Evolutionary conservation across 2,113 vertebrate genomes (phyloP), one percentile per base, ranked within the genome.

Genomic region (Heliornis fulica): DNA sequence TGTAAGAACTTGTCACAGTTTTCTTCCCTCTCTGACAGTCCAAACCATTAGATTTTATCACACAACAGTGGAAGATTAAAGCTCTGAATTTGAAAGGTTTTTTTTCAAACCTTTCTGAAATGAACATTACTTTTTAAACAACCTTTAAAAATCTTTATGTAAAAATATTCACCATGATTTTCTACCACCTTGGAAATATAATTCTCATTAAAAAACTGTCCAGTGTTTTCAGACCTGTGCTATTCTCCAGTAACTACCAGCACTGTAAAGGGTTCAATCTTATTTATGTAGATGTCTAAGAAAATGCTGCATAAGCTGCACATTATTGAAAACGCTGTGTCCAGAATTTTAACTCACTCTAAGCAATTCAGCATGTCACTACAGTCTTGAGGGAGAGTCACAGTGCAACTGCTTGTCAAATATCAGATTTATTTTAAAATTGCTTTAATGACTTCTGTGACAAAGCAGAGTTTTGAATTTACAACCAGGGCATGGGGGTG

Each of bases 371-470:
- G 13, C 22, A 45, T 81, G 69, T 94, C 86, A 78, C 31, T 57
- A 29, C 13, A 51, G 64, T 87, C 80, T 89, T 82, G 61, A 89
- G 56, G n/a, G 83, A 89, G 11, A 92, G 45, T 34, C 77, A 76
- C 28, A 69, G 56, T 48, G 51, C 57, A 94, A 70, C 40, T 91
- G 36, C 53, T 69, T 93, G 87, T 91, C 93, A 95, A 93, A 89
- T 83, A 96, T 36, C 28, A 87, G 65, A 54, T 85, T 83, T 82
- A 61, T 38, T 93, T 89, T 68, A 79, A 79, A 87, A 97, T 95
- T 89, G n/a, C 26, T 93, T 76, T 89, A 94, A 91, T 91, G 53
- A 89, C 36, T 91, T 87, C 48, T 81, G 26, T 0, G 0, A 63
- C 38, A 87, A 64, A 2, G 26, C 28, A 22, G 1, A 40, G 40